These are phyloP conservation scores for Polylopha cassiicola DNA, from an alignment of 2,888 invertebrate species.

Conservation along the genomic window DNA sequence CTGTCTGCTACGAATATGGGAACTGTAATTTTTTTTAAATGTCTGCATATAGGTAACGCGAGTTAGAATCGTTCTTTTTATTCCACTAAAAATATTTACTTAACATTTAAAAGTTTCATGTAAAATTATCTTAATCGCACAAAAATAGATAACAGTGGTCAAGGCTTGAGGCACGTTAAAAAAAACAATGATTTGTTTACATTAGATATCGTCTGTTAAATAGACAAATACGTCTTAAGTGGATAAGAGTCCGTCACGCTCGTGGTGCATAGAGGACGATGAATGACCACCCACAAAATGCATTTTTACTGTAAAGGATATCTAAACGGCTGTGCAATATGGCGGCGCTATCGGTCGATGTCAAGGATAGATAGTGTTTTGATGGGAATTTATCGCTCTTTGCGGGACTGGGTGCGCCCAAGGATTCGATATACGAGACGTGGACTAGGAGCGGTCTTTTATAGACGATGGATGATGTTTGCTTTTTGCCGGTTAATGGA, in stretches of 20 bases:
- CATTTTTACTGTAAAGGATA: constrained; percentile 65
- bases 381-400: constrained; percentile 68
- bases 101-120: too few species aligned
- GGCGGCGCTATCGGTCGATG: constrained; percentile 57
- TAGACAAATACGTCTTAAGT: constrained; percentile 14
- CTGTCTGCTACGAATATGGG: too few species aligned
- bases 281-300: constrained; percentile 61
- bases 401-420: constrained; percentile 49
- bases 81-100: too few species aligned
- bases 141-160: constrained; percentile 16
- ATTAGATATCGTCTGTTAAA: constrained; percentile 17
- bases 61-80: too few species aligned
- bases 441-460: constrained; percentile 58
- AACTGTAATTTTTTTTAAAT: too few species aligned
- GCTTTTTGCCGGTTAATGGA: constrained; percentile 60
- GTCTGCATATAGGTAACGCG: too few species aligned
- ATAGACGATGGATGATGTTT: constrained; percentile 47
- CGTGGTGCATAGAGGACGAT: constrained; percentile 43
- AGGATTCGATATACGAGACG: constrained; percentile 59
- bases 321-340: constrained; percentile 70
- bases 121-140: constrained; percentile 1
- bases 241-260: constrained; percentile 30
- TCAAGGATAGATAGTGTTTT: constrained; percentile 65
- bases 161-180: constrained; percentile 11
- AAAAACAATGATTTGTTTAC: constrained; percentile 20